Conservation (phyloP, 1,140 invertebrate genomes). For the Polypedilum vanderplanki region DNA sequence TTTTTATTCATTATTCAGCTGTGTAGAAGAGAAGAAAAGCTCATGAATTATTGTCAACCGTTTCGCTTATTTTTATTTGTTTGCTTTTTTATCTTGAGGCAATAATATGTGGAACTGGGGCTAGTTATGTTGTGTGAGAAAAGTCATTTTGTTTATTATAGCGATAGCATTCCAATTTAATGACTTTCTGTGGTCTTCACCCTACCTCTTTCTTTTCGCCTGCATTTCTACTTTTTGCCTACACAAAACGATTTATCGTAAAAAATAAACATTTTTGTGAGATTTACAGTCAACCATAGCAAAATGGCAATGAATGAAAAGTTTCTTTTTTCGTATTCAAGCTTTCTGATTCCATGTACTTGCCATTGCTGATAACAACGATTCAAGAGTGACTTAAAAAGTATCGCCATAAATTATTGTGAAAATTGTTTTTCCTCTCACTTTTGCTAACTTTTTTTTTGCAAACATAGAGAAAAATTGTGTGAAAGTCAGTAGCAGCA, state of each 20-base stretch:
- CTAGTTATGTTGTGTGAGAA: background rate
- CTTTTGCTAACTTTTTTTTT: background rate
- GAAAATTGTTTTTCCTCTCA: background rate
- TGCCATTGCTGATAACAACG: background rate
- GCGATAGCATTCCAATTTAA: background rate
- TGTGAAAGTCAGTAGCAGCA: no score
- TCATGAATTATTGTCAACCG: slow-evolving; percentile 2
- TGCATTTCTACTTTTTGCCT: background rate
- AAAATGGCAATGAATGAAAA: no score
- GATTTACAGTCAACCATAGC: no score
- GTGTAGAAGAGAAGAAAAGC: background rate
- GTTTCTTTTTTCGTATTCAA: no score
- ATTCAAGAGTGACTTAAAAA: background rate
- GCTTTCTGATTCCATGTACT: no score
- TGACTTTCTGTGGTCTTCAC: background rate
- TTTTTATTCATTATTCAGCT: slow-evolving; percentile 10
- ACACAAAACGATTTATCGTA: no score
- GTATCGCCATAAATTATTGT: background rate
- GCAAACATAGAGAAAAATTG: no score
- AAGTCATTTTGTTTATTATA: slow-evolving; percentile 12
- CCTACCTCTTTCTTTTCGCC: background rate
- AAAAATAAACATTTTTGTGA: no score
- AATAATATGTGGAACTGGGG: background rate
- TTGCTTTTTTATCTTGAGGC: background rate
- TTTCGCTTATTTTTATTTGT: background rate